Evolutionary conservation across 2,797 vertebrate genomes (phyloP).

Genomic region (Psittacula echo): DNA sequence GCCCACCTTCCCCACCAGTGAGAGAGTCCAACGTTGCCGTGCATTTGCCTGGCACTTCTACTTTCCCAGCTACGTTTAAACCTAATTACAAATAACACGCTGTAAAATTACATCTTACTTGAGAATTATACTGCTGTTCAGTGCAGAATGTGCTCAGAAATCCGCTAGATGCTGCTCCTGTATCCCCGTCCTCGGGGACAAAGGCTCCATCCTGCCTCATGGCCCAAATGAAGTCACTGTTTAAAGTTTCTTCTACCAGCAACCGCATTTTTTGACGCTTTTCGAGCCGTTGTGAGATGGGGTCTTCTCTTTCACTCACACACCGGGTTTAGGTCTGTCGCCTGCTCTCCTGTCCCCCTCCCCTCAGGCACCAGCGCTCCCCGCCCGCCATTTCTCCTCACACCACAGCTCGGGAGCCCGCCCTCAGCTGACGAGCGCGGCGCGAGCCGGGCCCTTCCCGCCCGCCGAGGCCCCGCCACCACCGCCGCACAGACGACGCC

Average conservation of each 20-base stretch:
- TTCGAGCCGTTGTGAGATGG: accelerated
- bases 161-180: accelerated
- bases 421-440: neutral
- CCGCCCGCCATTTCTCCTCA: neutral
- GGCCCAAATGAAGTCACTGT: accelerated
- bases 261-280: accelerated
- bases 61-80: neutral
- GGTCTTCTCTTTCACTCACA: neutral
- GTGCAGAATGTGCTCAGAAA: accelerated
- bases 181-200: accelerated
- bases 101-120: neutral
- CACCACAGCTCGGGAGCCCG: neutral
- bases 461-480: neutral
- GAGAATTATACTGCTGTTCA: neutral
- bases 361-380: neutral
- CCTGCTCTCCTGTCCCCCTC: neutral
- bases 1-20: neutral
- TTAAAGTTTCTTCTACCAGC: too few species aligned
- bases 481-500: accelerated
- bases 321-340: neutral
- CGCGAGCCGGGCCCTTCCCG: neutral
- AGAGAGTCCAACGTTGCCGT: accelerated
- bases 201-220: neutral
- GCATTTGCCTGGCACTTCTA: neutral
- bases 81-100: accelerated